Evolutionary conservation across 1,140 invertebrate species (phyloP).

Genomic region (Aphaenogaster floridana): DNA sequence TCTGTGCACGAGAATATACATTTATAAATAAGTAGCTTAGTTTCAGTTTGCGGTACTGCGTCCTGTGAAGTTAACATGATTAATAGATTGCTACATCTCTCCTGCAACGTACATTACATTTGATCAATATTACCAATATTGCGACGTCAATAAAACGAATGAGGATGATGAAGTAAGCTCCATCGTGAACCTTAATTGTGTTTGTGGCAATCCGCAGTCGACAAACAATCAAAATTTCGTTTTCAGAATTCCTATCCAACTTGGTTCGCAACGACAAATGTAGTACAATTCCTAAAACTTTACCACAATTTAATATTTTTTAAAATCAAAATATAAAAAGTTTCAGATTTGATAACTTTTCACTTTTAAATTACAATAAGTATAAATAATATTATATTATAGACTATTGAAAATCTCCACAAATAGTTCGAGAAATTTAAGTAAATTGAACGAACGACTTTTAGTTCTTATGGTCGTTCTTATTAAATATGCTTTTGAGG

Average conservation of each 20-base stretch:
- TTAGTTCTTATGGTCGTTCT: background rate
- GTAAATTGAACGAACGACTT: background rate
- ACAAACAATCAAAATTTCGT: conserved; percentile 44
- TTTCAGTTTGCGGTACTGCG: background rate
- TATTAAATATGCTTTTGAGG: background rate
- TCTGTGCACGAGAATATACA: background rate
- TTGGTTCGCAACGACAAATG: background rate
- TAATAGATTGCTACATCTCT: conserved; percentile 46
- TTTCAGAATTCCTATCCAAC: conserved; percentile 10
- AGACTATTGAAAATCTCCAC: background rate
- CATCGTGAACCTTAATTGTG: conserved; percentile 51
- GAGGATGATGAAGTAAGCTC: conserved; percentile 29
- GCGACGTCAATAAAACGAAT: conserved; percentile 42
- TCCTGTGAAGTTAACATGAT: conserved; percentile 43
- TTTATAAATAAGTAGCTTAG: conserved; percentile 33
- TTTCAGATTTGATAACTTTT: background rate
- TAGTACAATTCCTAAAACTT: background rate
- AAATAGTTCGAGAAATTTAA: background rate
- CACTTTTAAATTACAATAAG: conserved; percentile 17
- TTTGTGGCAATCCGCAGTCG: conserved; percentile 30
- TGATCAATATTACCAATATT: conserved; percentile 55
- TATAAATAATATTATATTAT: background rate
- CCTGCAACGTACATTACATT: conserved; percentile 32
- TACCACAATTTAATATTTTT: conserved; percentile 10
- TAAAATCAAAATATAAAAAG: background rate